Base-by-base conservation (phyloP, 1,140 invertebrate species). In the Sminthurides bifidus region DNA sequence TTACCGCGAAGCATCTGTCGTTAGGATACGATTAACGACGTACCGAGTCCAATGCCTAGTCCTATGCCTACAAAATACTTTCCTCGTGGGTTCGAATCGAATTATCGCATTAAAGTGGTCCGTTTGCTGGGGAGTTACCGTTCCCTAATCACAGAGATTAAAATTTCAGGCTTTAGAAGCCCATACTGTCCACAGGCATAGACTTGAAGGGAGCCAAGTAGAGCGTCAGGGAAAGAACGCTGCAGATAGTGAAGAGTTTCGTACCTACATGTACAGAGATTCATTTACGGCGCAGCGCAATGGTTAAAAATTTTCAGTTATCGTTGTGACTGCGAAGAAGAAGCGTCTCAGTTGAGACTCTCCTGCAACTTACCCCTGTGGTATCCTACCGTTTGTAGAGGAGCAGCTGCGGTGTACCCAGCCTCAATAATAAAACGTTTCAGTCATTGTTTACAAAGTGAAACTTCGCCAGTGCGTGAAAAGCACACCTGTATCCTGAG, bases 141-240 rank as follows among this genome's bases (percentile, higher is more conserved):
- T 43, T 6, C 8, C 21, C 8, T 43, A 15, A n/a, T 8, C 40
- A 43, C 17, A 12, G 8, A 17, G 6, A 21, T 43, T 43, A 8
- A n/a, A 6, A 5, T 48, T 8, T 8, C 10, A 12, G 12, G 15
- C 12, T 44, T 44, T 14, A 44, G 6, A 19, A 10, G 45, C n/a
- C 23, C 12, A 48, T 48, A 12, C 21, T 8, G 26, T 43, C 6
- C 21, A 21, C 21, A 14, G 8, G 17, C 40, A 8, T 6, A 14
- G 19, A 12, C 6, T 48, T 4, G 6, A 21, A 37, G 45, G 37
- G 50, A 30, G 40, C 23, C 31, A 56, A 57, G 54, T 56, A 60
- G 54, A 54, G 38, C 59, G 53, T 49, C 26, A 56, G 48, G 41
- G 44, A 45, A 53, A 52, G 30, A 52, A 49, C 35, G 30, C 49